phyloP scores from a whole-genome alignment of 2,797 vertebrate genomes.

The Hirundo rustica region DNA sequence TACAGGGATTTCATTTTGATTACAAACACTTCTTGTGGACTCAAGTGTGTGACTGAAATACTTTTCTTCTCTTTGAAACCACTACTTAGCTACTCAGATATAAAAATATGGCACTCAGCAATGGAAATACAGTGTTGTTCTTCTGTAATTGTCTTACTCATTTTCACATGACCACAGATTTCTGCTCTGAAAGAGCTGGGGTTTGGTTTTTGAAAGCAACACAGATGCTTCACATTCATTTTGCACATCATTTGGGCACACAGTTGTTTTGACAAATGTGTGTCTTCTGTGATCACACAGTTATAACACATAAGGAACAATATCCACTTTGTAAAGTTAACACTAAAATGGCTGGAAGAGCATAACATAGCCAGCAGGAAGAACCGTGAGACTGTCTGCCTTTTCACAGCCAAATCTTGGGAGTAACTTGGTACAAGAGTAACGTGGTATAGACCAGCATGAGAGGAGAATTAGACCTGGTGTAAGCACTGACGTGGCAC shows the following conservation, averaged over 20 bases:
- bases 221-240: background rate
- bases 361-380: background rate
- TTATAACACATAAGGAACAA: background rate
- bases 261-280: background rate
- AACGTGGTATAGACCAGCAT: background rate
- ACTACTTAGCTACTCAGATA: background rate
- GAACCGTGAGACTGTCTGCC: background rate
- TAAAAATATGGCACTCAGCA: background rate
- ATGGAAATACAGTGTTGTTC: background rate
- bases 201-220: background rate
- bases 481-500: rapidly evolving
- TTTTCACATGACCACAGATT: background rate
- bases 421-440: background rate
- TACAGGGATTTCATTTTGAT: background rate
- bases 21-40: background rate
- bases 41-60: background rate
- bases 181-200: background rate
- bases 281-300: background rate
- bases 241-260: background rate
- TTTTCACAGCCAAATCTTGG: background rate
- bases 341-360: background rate
- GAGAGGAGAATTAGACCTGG: background rate
- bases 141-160: background rate
- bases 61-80: conserved; percentile 38
- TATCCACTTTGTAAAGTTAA: background rate